Base-by-base conservation (phyloP, 2,888 invertebrate genomes). In the Phymatocera aterrima region DNA sequence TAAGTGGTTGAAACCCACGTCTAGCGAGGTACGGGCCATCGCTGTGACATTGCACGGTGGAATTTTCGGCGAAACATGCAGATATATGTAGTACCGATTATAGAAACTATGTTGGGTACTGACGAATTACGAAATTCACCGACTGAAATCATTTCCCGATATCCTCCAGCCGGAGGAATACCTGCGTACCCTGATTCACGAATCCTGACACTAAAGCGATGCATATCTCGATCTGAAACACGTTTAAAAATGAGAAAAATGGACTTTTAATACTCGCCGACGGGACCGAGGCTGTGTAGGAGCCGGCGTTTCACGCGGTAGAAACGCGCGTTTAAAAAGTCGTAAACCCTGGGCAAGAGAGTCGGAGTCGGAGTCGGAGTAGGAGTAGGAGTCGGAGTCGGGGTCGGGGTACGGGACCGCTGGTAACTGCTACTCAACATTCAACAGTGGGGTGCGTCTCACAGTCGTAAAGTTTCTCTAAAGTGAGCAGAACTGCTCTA, bases 401-500 rank as follows among this genome's bases (percentile, higher is more conserved):
- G 54, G 21, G 31, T n/a, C 57, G 28, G 75, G 72, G 51, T 31
- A 46, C 68, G 51, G 57, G 75, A 28, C 43, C 37, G 43, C 21
- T 37, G 34, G 60, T 75, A 75, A 75, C 75, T 80, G 80, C 80
- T 82, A 84, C 83, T 83, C 82, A 80, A 82, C 82, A 80, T 80
- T 82, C 78, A 80, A 81, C 82, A 80, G 82, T 82, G 83, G 84
- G 83, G 83, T 83, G 84, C 84, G 83, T 83, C 80, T 75, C 82
- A 57, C 80, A 83, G 83, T 85, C 84, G 84, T 85, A 85, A 85
- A 85, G 84, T 85, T 85, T 82, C 84, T 84, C 83, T 81, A 83
- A 83, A 84, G 82, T 84, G 83, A 83, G 82, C 80, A 83, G 83
- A 85, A 85, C 84, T 82, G 83, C 84, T 84, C 84, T 84, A 85